Base-by-base conservation (phyloP, 1,140 invertebrate genomes). In the Neodiprion fabricii region DNA sequence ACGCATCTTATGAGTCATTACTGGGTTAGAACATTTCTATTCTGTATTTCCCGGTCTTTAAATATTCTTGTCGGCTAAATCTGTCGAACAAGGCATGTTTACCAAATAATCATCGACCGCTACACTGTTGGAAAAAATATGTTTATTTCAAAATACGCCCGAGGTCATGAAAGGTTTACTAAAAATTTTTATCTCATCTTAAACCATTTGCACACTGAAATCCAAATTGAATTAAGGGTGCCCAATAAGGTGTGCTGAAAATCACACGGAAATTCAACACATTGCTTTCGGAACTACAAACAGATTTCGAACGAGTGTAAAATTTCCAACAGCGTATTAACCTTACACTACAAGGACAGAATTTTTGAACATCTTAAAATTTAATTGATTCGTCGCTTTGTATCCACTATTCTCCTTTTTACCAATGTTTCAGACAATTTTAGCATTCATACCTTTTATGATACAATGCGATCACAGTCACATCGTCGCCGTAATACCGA, bases 1-100 rank as follows among this genome's bases (percentile, higher is more conserved):
- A 83, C 67, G 0, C 86, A 84, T 1, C 76, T 87, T n/a, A 86
- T 87, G 86, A 84, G 84, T 71, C 86, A 88, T 73, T 87, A 86
- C 66, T 87, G 85, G 87, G 87, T 88, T 61, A 69, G 81, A 81
- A 21, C 14, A 53, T 53, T 70, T 65, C 12, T 7, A 48, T 78
- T 67, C 12, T 75, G n/a, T 73, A 3, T 17, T 67, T 70, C 11
- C 53, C 23, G 28, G 72, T 48, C 65, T 7, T 23, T 65, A 11
- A 1, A 14, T 23, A 28, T 72, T 49, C n/a, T n/a, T 48, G 12
- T 14, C 10, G 11, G 21, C 14, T 14, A 69, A 11, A 14, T 69
- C 10, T 14, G 10, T n/a, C 10, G 11, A 23, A 23, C 66, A 12
- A 72, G 11, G 49, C 9, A 1, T 72, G 12, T 72, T 65, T 48